Evolutionary conservation across 2,113 vertebrate species (phyloP), one percentile per base, ranked within the genome.

Genomic region (Amblyopsis rosae): DNA sequence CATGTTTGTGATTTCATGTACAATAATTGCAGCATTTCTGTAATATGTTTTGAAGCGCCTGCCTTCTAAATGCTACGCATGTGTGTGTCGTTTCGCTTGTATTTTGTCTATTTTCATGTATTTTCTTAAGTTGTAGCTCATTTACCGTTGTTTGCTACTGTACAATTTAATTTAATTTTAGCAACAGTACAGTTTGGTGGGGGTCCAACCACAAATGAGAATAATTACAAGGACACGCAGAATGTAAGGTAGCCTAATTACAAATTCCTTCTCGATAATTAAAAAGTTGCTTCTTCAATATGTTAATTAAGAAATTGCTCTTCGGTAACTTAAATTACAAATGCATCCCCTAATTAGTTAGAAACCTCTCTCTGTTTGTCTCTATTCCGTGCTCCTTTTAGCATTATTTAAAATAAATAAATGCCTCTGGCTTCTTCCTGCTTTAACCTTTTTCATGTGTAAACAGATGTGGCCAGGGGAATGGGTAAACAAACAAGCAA

Each of bases 301-400:
- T 73, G 71, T 68, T 65, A 69, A 63, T 62, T 19, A 63, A 61
- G 1, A 8, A 69, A 72, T 66, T 62, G 35, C 33, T 67, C 12
- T 3, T 56, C n/a, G 62, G 59, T 35, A 68, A 69, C 68, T 59
- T 70, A 33, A 79, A 67, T 62, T 55, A 62, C 17, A 70, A 3
- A 64, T 41, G 17, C 45, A 2, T 6, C 3, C 33, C 49, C 50
- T 0, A 60, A 47, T 47, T 57, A 4, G 32, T 65, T 54, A 26
- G 69, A 54, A 33, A 5, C n/a, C 19, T 47, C n/a, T 64, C 32
- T 33, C 8, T 35, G 17, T 41, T 26, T 15, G 26, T 59, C 33
- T 12, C 10, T 59, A 35, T 59, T 6, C 57, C 15, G 8, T 6
- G 11, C 19, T 19, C 12, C 67, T 69, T 56, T 11, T 35, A 33